Evolutionary conservation across 1,140 invertebrate species (phyloP).

Genomic region (Drosophila ohnishii): DNA sequence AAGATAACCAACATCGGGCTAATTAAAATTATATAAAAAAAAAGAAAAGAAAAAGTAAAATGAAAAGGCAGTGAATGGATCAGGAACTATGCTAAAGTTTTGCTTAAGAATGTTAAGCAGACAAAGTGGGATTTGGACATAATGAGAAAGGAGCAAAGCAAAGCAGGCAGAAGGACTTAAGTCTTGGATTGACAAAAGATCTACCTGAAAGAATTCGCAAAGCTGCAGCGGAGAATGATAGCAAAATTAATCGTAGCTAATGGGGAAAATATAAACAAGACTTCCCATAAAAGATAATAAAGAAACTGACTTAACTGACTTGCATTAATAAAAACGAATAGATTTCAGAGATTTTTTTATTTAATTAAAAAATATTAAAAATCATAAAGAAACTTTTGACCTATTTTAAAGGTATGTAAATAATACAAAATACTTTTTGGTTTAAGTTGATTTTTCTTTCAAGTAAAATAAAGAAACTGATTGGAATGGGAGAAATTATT

Average conservation of each 20-base stretch:
- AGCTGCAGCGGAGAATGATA: background rate
- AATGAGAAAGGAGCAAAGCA: conserved; percentile 48
- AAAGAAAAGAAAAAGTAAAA: conserved; percentile 32
- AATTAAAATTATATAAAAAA: conserved; percentile 68
- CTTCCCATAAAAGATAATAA: background rate
- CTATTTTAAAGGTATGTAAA: no score
- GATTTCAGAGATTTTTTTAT: no score
- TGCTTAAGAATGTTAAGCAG: conserved; percentile 42
- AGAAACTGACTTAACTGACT: no score
- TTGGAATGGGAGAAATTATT: background rate
- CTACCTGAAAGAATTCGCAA: conserved; percentile 8
- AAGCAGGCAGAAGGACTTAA: conserved; percentile 16
- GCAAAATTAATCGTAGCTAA: background rate
- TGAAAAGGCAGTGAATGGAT: conserved; percentile 48
- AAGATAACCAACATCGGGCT: conserved; percentile 69
- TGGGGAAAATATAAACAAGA: background rate
- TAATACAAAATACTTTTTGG: no score
- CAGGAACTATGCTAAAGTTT: conserved; percentile 65
- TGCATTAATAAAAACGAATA: background rate
- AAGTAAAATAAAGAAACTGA: background rate
- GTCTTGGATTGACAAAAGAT: conserved; percentile 18
- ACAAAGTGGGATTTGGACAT: conserved; percentile 62
- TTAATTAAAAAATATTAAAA: background rate
- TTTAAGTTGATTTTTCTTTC: no score
- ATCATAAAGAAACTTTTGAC: background rate